These are phyloP conservation scores for Ylistrum balloti DNA, from an alignment of 1,140 invertebrate genomes.

Conservation along the genomic window DNA sequence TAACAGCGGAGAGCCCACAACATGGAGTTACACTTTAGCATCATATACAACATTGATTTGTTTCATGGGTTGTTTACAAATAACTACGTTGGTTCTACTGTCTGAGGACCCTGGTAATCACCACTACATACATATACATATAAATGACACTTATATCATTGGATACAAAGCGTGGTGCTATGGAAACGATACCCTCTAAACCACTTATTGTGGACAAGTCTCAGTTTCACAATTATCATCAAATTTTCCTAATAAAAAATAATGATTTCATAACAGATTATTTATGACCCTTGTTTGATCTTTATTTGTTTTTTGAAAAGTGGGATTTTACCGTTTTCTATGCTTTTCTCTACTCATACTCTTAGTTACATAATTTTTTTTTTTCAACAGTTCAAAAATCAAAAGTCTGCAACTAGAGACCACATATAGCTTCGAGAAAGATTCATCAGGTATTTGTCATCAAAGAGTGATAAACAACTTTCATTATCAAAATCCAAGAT, in stretches of 20 bases:
- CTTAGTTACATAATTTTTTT: no score
- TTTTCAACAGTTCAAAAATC: no score
- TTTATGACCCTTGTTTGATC: no score
- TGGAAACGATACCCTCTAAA: not conserved
- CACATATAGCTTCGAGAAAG: no score
- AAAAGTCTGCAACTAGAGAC: no score
- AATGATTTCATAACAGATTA: no score
- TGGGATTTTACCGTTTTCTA: no score
- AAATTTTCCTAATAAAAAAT: not conserved
- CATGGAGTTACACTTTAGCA: not conserved
- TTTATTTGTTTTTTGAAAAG: no score
- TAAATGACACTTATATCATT: not conserved
- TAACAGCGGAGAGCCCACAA: not conserved
- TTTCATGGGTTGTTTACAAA: slow-evolving; percentile 2
- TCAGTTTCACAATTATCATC: not conserved
- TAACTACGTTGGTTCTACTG: not conserved
- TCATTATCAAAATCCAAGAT: no score
- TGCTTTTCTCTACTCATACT: no score
- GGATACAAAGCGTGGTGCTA: not conserved
- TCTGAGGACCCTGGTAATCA: not conserved
- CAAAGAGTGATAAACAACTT: no score
- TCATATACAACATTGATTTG: not conserved
- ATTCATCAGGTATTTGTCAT: no score
- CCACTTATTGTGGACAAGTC: not conserved
- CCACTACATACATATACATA: slow-evolving; percentile 4